Evolutionary conservation across 2,888 invertebrate species (phyloP).

Genomic region (Campaea margaritaria): DNA sequence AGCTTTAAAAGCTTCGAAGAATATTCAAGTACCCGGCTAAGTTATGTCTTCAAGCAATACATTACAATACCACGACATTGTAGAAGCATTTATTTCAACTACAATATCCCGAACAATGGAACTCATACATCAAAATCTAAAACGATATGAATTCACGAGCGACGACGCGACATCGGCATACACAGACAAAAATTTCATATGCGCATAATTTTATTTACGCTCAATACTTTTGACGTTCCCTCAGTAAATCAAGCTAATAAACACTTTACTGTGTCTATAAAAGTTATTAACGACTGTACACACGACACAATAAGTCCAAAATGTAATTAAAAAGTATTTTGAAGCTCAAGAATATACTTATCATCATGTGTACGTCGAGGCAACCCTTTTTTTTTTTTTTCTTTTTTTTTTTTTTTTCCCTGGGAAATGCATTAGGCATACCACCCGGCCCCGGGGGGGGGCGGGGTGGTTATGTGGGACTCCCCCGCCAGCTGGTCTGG

Average conservation of each 20-base stretch:
- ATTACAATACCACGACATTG: conserved; percentile 19
- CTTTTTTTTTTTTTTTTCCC: no score
- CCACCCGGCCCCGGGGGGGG: no score
- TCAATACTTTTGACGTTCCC: conserved; percentile 32
- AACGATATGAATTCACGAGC: conserved; percentile 32
- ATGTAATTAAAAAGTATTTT: no score
- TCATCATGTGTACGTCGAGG: no score
- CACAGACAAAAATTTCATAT: conserved; percentile 40
- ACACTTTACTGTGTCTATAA: conserved; percentile 33
- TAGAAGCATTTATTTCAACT: conserved; percentile 17
- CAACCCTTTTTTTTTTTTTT: no score
- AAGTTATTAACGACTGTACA: conserved; percentile 30
- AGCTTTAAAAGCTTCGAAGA: conserved; percentile 5
- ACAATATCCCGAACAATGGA: conserved; percentile 21
- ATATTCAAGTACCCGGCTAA: conserved; percentile 3
- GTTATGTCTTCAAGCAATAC: conserved; percentile 12
- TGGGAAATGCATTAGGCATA: no score
- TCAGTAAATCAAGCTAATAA: conserved; percentile 34
- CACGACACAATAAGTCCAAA: conserved; percentile 8
- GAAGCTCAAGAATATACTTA: no score
- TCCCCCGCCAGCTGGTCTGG: no score
- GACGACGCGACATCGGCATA: conserved; percentile 25
- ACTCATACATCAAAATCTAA: conserved; percentile 11
- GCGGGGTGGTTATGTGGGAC: no score
- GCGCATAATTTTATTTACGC: conserved; percentile 40